phyloP scores from a whole-genome alignment of 2,797 vertebrate genomes.

The Anniella stebbinsi region DNA sequence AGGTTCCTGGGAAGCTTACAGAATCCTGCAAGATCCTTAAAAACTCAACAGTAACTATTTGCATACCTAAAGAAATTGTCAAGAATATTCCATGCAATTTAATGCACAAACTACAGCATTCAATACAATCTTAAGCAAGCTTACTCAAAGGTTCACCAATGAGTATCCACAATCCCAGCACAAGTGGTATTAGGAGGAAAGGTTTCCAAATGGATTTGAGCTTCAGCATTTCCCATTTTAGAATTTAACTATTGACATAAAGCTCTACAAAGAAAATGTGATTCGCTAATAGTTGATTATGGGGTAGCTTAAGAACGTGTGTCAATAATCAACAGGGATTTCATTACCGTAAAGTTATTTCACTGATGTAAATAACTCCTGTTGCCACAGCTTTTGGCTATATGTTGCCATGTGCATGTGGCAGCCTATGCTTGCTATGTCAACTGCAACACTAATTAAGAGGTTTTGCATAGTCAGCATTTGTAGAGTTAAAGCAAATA shows the following conservation, averaged over 20 bases:
- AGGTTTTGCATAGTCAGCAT: neutral
- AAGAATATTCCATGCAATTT: neutral
- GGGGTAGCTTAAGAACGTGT: neutral
- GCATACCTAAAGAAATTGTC: neutral
- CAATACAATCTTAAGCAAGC: neutral
- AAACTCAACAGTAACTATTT: conserved; percentile 31
- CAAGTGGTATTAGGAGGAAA: neutral
- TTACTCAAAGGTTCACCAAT: neutral
- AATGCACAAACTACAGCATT: conserved; percentile 5
- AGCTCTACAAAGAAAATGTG: neutral
- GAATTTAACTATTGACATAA: neutral
- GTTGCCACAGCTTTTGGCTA: conserved; percentile 8
- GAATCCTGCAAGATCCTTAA: conserved; percentile 30
- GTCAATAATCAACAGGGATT: conserved; percentile 1
- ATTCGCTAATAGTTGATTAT: conserved; percentile 10
- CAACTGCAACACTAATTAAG: conserved; percentile 21
- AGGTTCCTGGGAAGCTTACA: conserved; percentile 41
- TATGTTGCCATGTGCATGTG: neutral
- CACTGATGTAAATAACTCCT: conserved; percentile 22
- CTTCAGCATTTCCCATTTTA: neutral
- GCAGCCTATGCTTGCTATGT: neutral
- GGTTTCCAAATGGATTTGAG: conserved; percentile 1
- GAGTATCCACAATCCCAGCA: neutral
- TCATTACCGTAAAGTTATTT: neutral
- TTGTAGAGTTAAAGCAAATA: neutral